Percentiles rank a stretch among this genome's conserved stretches.
Conservation (phyloP, 2,888 invertebrate species). For the Campaea margaritaria region DNA sequence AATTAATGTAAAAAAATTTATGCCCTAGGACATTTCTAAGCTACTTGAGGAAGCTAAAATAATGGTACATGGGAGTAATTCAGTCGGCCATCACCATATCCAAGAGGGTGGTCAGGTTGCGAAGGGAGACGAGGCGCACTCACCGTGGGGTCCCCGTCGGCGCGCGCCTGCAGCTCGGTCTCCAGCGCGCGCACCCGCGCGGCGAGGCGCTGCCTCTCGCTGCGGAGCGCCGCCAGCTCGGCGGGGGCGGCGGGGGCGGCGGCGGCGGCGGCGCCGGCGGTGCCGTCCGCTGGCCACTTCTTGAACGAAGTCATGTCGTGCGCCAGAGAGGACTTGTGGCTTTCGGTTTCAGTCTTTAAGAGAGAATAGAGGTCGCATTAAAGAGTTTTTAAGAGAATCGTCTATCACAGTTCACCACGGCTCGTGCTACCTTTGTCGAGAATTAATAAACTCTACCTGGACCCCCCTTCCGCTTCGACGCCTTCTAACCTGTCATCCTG, state of each 20-base stretch:
- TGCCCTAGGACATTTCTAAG: constrained; percentile 10
- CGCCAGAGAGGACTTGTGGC: constrained; percentile 70
- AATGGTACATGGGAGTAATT: not conserved
- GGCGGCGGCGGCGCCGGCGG: constrained; percentile 50
- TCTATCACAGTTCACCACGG: too few relatives aligned
- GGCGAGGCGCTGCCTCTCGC: constrained; percentile 49
- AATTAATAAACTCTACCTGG: too few relatives aligned
- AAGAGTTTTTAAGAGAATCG: too few relatives aligned
- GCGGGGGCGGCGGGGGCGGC: constrained; percentile 50
- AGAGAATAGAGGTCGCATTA: too few relatives aligned
- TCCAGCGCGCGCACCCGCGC: constrained; percentile 45
- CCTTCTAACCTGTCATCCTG: too few relatives aligned
- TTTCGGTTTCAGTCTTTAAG: constrained; percentile 76
- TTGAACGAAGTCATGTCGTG: constrained; percentile 71
- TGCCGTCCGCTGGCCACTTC: constrained; percentile 59
- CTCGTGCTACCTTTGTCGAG: too few relatives aligned
- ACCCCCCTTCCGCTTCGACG: too few relatives aligned
- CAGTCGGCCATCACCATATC: constrained; percentile 8
- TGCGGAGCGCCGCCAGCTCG: constrained; percentile 61
- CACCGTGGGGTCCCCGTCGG: constrained; percentile 74
- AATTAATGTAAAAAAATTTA: constrained; percentile 13
- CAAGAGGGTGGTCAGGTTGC: too few relatives aligned
- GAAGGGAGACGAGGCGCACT: too few relatives aligned
- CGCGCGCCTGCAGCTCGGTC: constrained; percentile 44
- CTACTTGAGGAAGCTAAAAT: constrained; percentile 1